These are phyloP conservation scores for Trachelus tabidus DNA, from an alignment of 2,888 invertebrate genomes.

Conservation along the genomic window DNA sequence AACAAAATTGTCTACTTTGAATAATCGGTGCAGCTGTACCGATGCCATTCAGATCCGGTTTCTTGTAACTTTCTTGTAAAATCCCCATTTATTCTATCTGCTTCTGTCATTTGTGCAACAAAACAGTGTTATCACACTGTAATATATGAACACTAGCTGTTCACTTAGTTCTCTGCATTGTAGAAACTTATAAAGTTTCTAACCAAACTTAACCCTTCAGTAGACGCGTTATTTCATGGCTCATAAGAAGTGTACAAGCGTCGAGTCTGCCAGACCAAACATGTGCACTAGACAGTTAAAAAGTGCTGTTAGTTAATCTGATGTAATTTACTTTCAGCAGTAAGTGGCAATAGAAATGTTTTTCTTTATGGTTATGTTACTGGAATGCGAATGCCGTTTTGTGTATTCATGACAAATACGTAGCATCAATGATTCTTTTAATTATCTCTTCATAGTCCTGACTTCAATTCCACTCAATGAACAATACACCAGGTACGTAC, in stretches of 20 bases:
- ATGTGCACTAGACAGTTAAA: neutral
- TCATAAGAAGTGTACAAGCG: neutral
- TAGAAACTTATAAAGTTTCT: neutral
- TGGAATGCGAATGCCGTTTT: neutral
- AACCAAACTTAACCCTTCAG: neutral
- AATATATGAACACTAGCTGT: neutral
- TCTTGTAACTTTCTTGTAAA: neutral
- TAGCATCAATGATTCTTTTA: neutral
- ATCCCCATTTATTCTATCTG: neutral
- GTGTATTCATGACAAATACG: neutral
- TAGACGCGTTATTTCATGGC: neutral
- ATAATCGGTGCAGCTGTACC: neutral
- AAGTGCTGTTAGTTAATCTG: neutral
- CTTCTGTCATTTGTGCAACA: neutral
- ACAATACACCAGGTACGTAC: neutral
- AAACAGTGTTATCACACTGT: neutral
- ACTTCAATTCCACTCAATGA: neutral
- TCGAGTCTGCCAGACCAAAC: neutral
- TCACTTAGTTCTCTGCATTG: neutral
- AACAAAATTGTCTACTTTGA: neutral
- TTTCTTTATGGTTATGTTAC: neutral
- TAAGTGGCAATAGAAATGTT: neutral
- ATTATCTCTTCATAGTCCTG: neutral
- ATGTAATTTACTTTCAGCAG: neutral
- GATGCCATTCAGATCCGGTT: neutral